Percentiles rank a stretch among this genome's conserved stretches.
phyloP scores from a whole-genome alignment of 2,113 vertebrate genomes.

The Halcyon malimbica region DNA sequence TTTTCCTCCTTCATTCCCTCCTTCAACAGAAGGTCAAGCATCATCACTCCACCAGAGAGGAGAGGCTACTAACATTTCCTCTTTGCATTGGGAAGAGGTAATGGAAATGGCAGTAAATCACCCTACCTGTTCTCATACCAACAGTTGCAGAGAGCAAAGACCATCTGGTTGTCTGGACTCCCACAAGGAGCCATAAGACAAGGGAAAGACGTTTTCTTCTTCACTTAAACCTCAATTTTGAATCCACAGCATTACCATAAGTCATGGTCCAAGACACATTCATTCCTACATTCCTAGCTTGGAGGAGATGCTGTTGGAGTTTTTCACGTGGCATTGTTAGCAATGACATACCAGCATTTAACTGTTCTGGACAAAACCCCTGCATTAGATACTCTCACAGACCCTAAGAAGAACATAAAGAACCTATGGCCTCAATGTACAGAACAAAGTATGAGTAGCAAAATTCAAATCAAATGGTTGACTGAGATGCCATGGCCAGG shows the following conservation, averaged over 20 bases:
- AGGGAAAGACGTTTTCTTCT: not conserved
- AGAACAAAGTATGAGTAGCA: not conserved
- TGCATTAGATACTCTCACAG: not conserved
- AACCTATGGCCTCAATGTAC: no score
- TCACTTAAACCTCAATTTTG: not conserved
- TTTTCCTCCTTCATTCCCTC: conserved; percentile 4
- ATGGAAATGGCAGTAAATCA: conserved; percentile 28
- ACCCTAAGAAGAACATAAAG: not conserved
- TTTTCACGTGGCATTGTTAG: not conserved
- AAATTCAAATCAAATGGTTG: not conserved
- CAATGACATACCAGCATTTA: not conserved
- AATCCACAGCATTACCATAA: not conserved
- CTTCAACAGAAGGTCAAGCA: conserved; percentile 40
- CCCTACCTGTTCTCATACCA: not conserved
- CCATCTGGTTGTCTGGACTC: not conserved
- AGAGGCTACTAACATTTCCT: conserved; percentile 38
- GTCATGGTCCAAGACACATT: not conserved
- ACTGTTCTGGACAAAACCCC: not conserved
- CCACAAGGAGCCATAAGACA: not conserved
- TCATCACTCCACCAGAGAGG: not conserved
- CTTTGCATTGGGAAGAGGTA: conserved; percentile 25
- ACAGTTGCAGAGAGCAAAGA: not conserved
- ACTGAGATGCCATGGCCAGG: not conserved
- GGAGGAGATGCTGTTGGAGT: not conserved
- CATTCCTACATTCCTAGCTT: not conserved